These are phyloP conservation scores for Heterotis niloticus DNA, from an alignment of 2,113 vertebrate genomes.

Conservation along the genomic window DNA sequence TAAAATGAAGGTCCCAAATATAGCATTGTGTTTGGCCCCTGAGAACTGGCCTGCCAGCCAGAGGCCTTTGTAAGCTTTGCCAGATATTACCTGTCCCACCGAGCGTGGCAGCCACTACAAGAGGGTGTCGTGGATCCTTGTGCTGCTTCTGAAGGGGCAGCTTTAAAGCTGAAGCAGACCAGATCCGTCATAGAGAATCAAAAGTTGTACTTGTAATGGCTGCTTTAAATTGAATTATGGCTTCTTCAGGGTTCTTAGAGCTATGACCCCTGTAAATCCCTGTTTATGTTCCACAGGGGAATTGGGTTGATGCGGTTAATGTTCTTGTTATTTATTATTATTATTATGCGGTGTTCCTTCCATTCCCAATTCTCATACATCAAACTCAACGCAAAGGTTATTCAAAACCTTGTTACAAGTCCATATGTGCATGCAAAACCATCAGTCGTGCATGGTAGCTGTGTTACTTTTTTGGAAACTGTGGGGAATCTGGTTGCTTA, in stretches of 20 bases:
- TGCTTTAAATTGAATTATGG: background rate
- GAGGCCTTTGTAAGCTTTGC: background rate
- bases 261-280: background rate
- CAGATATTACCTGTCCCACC: background rate
- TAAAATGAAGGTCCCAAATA: background rate
- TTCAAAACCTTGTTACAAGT: no score
- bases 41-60: background rate
- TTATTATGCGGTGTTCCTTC: background rate
- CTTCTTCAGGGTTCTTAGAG: background rate
- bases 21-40: background rate
- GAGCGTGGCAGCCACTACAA: background rate
- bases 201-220: background rate
- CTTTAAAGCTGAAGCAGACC: background rate
- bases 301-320: background rate
- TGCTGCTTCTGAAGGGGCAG: background rate
- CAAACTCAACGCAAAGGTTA: no score
- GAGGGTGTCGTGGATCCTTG: background rate
- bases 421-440: no score
- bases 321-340: background rate
- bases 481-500: no score
- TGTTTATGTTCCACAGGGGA: slow-evolving; percentile 2
- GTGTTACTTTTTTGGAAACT: no score
- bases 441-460: no score
- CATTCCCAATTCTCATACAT: background rate
- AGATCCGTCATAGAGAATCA: no score